Conservation (phyloP, 2,888 invertebrate species). For the Plagodis dolabraria region DNA sequence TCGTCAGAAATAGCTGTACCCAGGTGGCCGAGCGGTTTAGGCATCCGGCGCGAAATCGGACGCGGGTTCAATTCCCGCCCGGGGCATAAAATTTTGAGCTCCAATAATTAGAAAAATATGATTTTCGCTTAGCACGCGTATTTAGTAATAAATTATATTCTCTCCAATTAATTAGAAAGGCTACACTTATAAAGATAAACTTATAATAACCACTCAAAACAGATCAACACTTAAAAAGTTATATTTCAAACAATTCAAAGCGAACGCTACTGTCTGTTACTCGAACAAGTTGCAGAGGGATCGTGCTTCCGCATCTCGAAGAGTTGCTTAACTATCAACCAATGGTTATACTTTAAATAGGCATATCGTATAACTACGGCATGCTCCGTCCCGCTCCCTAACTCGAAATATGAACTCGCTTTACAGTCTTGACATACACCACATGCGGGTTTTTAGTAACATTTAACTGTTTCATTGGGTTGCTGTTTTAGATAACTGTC, state of each 20-base stretch:
- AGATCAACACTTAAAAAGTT: constrained; percentile 19
- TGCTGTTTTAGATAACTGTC: constrained; percentile 32
- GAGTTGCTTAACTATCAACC: constrained; percentile 37
- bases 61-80: too few relatives aligned
- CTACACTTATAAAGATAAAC: constrained; percentile 12
- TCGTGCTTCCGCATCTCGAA: constrained; percentile 40
- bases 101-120: too few relatives aligned
- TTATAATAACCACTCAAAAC: constrained; percentile 17
- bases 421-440: constrained; percentile 30
- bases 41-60: too few relatives aligned
- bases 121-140: too few relatives aligned
- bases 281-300: constrained; percentile 23
- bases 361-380: constrained; percentile 34
- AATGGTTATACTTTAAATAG: constrained; percentile 31
- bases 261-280: constrained; percentile 28
- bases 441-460: constrained; percentile 33
- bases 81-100: too few relatives aligned
- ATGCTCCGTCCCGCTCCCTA: constrained; percentile 4
- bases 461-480: constrained; percentile 34
- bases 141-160: constrained; percentile 1
- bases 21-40: too few relatives aligned
- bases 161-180: constrained; percentile 13
- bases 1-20: too few relatives aligned
- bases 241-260: constrained; percentile 37
- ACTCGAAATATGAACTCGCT: constrained; percentile 13